Conservation (phyloP, 2,797 vertebrate genomes). For the Anabas testudineus region DNA sequence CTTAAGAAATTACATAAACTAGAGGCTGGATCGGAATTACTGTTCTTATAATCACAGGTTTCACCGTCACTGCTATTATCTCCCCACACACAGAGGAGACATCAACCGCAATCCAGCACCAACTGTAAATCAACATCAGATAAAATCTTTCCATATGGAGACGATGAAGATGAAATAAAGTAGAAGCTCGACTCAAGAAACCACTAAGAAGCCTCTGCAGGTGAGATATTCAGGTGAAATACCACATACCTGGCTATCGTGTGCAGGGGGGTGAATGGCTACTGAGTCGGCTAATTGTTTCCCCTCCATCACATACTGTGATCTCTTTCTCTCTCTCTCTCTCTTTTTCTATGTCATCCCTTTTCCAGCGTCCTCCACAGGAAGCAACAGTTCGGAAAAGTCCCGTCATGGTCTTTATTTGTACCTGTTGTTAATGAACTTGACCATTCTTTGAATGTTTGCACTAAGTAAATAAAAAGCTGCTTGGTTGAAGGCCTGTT, state of each 20-base stretch:
- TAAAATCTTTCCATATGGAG: conserved; percentile 40
- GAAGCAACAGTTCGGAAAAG: conserved; percentile 23
- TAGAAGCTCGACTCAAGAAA: not conserved
- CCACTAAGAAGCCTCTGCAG: conserved; percentile 1
- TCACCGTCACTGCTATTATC: conserved; percentile 60
- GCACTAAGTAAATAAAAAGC: too few relatives aligned
- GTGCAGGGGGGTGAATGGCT: not conserved
- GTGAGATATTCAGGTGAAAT: conserved; percentile 14
- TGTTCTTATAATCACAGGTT: conserved; percentile 70
- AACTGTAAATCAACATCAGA: conserved; percentile 44
- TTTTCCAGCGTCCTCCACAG: conserved; percentile 26
- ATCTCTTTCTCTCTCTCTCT: not conserved
- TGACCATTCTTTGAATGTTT: not conserved
- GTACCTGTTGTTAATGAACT: conserved; percentile 4
- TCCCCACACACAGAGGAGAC: conserved; percentile 67
- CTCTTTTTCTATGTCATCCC: not conserved
- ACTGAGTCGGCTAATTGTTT: conserved; percentile 15
- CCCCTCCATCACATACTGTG: conserved; percentile 19
- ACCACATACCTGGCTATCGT: conserved; percentile 11
- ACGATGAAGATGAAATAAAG: conserved; percentile 23
- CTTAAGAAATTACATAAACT: conserved; percentile 59
- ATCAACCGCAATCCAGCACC: conserved; percentile 43
- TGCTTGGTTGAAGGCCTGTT: too few relatives aligned
- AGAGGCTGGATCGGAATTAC: conserved; percentile 41
- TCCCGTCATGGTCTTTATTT: not conserved